phyloP scores from a whole-genome alignment of 2,113 vertebrate species.

The Amphilophus citrinellus region DNA sequence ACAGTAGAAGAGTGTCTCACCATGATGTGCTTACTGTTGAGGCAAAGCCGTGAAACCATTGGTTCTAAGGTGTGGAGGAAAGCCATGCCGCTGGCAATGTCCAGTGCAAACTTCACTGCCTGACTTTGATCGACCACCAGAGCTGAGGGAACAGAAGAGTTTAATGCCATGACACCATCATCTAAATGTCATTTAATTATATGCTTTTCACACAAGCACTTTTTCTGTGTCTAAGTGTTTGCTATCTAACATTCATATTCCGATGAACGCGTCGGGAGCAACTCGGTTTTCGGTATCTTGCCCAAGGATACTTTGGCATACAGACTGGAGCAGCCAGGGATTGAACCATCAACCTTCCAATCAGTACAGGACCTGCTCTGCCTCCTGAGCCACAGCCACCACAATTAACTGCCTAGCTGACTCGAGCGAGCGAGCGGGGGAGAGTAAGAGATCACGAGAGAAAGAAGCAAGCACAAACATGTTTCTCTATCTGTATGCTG shows the following conservation, averaged over 20 bases:
- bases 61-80: conserved; percentile 98
- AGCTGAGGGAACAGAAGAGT: conserved; percentile 76
- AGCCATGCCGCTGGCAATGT: conserved; percentile 96
- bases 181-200: neutral
- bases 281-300: too few species aligned
- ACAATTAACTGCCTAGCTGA: neutral
- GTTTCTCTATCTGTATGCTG: neutral
- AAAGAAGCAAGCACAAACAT: neutral
- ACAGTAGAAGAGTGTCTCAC: conserved; percentile 78
- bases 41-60: conserved; percentile 94
- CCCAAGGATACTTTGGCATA: too few species aligned
- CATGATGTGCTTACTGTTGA: conserved; percentile 97
- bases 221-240: too few species aligned
- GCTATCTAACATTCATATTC: too few species aligned
- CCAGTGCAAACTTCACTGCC: conserved; percentile 94
- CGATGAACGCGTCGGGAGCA: too few species aligned
- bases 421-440: neutral
- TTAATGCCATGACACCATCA: neutral
- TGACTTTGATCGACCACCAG: conserved; percentile 98
- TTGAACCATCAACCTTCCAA: too few species aligned
- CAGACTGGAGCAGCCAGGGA: too few species aligned
- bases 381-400: too few species aligned
- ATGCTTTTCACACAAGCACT: too few species aligned
- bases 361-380: too few species aligned
- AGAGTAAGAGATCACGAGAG: neutral